Conservation (phyloP, 2,888 invertebrate genomes). For the Hypena proboscidalis region DNA sequence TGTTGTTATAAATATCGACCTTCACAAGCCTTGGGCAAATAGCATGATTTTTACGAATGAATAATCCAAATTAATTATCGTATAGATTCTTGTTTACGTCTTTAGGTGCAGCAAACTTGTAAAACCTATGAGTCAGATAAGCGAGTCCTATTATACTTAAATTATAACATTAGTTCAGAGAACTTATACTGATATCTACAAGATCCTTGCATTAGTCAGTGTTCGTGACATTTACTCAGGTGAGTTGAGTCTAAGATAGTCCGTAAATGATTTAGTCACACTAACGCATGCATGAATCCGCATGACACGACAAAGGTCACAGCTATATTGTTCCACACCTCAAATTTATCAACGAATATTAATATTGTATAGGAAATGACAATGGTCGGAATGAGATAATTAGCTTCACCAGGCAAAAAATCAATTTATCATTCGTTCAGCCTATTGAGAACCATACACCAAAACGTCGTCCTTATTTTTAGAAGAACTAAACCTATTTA, state of each 20-base stretch:
- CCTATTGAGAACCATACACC: slow-evolving; percentile 6
- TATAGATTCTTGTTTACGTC: too few relatives aligned
- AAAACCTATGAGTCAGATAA: too few relatives aligned
- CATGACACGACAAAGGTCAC: slow-evolving; percentile 40
- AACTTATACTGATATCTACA: too few relatives aligned
- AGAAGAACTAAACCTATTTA: neutral
- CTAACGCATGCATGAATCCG: slow-evolving; percentile 28
- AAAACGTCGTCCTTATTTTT: too few relatives aligned
- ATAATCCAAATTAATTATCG: too few relatives aligned
- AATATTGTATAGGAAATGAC: slow-evolving; percentile 16
- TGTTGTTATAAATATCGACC: too few relatives aligned
- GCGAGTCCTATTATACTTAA: too few relatives aligned
- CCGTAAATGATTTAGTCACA: slow-evolving; percentile 33
- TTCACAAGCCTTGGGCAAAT: too few relatives aligned
- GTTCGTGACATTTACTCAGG: slow-evolving; percentile 58
- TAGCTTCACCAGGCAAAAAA: slow-evolving; percentile 20
- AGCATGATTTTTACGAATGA: too few relatives aligned
- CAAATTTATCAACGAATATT: slow-evolving; percentile 16
- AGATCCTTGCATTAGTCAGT: slow-evolving; percentile 46
- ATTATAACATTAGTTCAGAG: slow-evolving; percentile 27
- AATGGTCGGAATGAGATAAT: slow-evolving; percentile 20
- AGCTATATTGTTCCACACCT: slow-evolving; percentile 26
- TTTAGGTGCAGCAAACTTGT: too few relatives aligned
- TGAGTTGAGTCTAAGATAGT: slow-evolving; percentile 39
- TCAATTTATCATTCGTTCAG: slow-evolving; percentile 18